Conservation (phyloP, 2,797 vertebrate species). For the Pogonophryne albipinna region DNA sequence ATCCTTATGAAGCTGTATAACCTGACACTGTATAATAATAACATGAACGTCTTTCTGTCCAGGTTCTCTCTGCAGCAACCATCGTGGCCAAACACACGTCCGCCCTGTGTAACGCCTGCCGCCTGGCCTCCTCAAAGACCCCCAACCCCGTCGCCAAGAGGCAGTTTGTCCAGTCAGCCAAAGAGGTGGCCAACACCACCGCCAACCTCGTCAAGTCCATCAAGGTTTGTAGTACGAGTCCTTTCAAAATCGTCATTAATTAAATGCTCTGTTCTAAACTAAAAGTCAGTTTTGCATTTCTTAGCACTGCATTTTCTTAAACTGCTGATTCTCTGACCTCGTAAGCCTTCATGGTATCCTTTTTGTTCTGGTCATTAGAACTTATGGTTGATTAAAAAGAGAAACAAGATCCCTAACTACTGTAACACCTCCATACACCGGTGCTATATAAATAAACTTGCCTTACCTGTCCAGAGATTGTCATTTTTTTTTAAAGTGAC, state of each 20-base stretch:
- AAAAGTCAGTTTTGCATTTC: background rate
- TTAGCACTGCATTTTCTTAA: background rate
- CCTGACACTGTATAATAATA: too few relatives aligned
- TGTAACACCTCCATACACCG: too few relatives aligned
- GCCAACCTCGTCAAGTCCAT: conserved; percentile 99
- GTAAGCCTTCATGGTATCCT: too few relatives aligned
- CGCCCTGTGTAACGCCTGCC: conserved; percentile 96
- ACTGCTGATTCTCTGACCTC: too few relatives aligned
- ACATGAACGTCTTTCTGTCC: background rate
- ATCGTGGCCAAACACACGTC: conserved; percentile 99
- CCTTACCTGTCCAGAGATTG: too few relatives aligned
- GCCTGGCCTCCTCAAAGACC: conserved; percentile 94
- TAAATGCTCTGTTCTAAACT: background rate
- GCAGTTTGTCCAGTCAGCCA: conserved; percentile 98
- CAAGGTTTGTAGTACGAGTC: conserved; percentile 86
- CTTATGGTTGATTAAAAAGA: too few relatives aligned
- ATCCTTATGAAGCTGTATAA: too few relatives aligned
- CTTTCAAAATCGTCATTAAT: background rate
- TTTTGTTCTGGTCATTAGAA: too few relatives aligned
- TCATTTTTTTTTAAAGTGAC: too few relatives aligned
- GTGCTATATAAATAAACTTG: too few relatives aligned
- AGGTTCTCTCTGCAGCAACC: conserved; percentile 98
- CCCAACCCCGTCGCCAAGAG: conserved; percentile 97
- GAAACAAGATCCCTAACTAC: too few relatives aligned
- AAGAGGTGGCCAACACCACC: conserved; percentile 98